Conservation (phyloP, 2,113 vertebrate species). For the Vulpes ferrilata region DNA sequence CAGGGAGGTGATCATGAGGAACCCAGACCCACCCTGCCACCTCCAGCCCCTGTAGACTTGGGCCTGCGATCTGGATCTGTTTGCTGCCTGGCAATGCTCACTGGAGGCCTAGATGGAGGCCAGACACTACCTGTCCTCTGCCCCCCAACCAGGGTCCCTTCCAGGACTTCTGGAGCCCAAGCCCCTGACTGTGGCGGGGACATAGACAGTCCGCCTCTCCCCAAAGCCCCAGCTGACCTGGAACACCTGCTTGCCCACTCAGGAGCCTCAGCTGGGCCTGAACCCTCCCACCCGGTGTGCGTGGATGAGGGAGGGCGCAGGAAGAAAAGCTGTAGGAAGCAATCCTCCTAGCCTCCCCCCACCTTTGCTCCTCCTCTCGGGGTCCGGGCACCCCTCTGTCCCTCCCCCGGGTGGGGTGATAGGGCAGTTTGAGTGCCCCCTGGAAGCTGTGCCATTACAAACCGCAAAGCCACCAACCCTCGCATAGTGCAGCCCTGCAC, state of each 20-base stretch:
- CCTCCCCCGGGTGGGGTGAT: no score
- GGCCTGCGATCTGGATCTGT: background rate
- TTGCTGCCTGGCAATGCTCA: background rate
- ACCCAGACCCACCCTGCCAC: background rate
- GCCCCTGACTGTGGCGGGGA: background rate
- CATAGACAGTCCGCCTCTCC: background rate
- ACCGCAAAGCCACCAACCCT: background rate
- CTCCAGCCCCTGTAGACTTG: background rate
- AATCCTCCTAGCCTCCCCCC: rapidly evolving
- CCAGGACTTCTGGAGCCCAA: background rate
- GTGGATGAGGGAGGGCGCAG: no score
- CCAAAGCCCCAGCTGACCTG: no score
- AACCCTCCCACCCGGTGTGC: background rate
- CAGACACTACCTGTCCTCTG: rapidly evolving
- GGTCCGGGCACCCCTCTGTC: background rate
- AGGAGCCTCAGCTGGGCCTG: background rate
- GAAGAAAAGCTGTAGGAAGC: background rate
- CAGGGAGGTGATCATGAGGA: background rate
- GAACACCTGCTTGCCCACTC: background rate
- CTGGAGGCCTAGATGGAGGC: background rate
- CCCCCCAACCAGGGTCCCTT: background rate
- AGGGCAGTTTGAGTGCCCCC: background rate
- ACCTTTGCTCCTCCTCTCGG: background rate
- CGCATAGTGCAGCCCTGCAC: rapidly evolving
- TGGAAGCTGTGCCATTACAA: background rate